Evolutionary conservation across 2,113 vertebrate genomes (phyloP), one percentile per base, ranked within the genome.

Genomic region (Ageneiosus marmoratus): DNA sequence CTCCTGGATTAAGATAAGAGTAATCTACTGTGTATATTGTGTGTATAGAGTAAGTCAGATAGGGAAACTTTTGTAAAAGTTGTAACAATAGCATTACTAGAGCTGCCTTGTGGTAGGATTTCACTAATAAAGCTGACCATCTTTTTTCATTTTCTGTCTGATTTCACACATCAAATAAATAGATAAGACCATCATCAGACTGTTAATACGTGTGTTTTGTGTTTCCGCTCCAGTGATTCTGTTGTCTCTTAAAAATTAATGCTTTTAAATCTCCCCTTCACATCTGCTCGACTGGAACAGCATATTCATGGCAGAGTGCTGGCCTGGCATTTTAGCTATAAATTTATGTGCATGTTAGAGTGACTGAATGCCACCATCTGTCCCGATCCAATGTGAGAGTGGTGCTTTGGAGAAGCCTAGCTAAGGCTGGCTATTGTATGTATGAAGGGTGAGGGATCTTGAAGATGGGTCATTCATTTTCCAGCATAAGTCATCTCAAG

Each of bases 1-100:
- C 34, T 58, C 56, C 20, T 9, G 86, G 84, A 87, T 87, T 85
- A 85, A 87, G 86, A 83, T 87, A 87, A 83, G 77, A 46, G 51
- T 70, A 80, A 72, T 83, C 75, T 77, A 53, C 53, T 76, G 83
- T 73, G 34, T 79, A 34, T 74, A 73, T 80, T 81, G 67, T 53
- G 5, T 13, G 48, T 75, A 34, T 53, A 12, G 48, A 83, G 65
- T 63, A 53, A 83, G 65, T 53, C 56, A 63, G 82, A 80, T 60
- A 11, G 51, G 53, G 29, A 73, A 74, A 58, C 69, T 79, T 60
- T 60, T 55, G 10, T 50, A 53, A 80, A 83, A 85, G 80, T 77
- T 77, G 70, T 85, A 60, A 70, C 55, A 72, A 32, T 56, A 9
- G 86, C 73, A 87, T 87, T 83, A 87, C 46, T 51, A 46, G 77